phyloP scores from a whole-genome alignment of 2,888 invertebrate species.

The Nemapogon koenigi region DNA sequence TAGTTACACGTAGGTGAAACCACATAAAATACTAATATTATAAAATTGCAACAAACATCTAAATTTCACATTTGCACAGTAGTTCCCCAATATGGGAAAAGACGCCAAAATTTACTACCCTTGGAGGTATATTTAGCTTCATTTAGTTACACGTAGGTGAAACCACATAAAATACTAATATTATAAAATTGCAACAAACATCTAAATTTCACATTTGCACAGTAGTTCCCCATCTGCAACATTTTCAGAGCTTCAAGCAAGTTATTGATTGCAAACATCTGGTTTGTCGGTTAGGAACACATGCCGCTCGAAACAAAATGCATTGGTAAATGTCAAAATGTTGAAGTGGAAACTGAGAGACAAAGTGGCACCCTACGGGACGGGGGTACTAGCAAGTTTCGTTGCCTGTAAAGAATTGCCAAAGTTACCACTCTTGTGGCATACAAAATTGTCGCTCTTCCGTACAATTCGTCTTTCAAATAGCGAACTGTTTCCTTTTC shows the following conservation, averaged over 20 bases:
- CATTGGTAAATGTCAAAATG: constrained; percentile 27
- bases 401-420: constrained; percentile 27
- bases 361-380: constrained; percentile 24
- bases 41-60: too few relatives aligned
- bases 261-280: constrained; percentile 37
- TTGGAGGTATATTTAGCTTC: too few relatives aligned
- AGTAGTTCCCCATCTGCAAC: constrained; percentile 39
- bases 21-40: too few relatives aligned
- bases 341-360: constrained; percentile 24
- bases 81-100: too few relatives aligned
- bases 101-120: too few relatives aligned
- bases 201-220: too few relatives aligned
- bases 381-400: constrained; percentile 20
- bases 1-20: too few relatives aligned
- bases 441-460: constrained; percentile 21
- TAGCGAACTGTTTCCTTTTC: background rate
- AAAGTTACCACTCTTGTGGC: constrained; percentile 23
- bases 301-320: constrained; percentile 16
- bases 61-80: too few relatives aligned
- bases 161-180: too few relatives aligned
- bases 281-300: constrained; percentile 18
- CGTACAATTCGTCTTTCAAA: constrained; percentile 19
- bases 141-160: too few relatives aligned
- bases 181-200: too few relatives aligned
- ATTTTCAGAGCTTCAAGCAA: constrained; percentile 25